Evolutionary conservation across 2,888 invertebrate species (phyloP), one percentile per base, ranked within the genome.

Genomic region (Ophioninae sp.): DNA sequence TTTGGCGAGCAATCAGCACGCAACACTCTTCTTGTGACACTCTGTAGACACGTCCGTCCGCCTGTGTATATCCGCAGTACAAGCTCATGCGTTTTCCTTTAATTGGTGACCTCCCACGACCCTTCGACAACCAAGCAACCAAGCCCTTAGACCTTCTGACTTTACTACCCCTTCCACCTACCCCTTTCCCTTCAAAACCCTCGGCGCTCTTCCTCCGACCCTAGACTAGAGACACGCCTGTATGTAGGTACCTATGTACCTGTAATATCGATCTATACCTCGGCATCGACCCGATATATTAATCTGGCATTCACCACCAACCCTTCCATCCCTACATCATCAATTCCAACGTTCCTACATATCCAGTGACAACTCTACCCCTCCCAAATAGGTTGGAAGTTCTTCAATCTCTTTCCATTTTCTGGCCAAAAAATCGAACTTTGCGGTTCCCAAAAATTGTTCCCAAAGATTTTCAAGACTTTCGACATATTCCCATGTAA

Each of bases 81-180:
- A 63, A 65, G 58, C 78, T 73, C 84, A 67, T 61, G 77, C 81
- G 74, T 82, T 86, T 85, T 85, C 79, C 79, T 82, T 86, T 86
- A 85, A 87, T 87, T 87, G 85, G 80, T 87, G 83, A 85, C 83
- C 86, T 82, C 79, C 77, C 83, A 69, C 80, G 65, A 69, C 69
- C 71, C 72, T 59, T 39, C 63, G 58, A 37, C 71, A 77, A 59
- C 65, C 68, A 76, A 69, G 61, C 71, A 71, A 61, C 72, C 39
- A 51, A 30, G 64, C 84, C 78, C 79, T 83, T 77, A 58, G 63
- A 51, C 51, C 68, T 63, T 73, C 41, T 59, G 41, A 58, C 71
- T 6, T 73, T 67, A 23, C 63, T 63, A 73, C 44, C 39, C 65
- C 20, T 23, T 17, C 17, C 13, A 17, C 17, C 51, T 17, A 51